Conservation (phyloP, 2,888 invertebrate species). For the Lasioglossum morio region DNA sequence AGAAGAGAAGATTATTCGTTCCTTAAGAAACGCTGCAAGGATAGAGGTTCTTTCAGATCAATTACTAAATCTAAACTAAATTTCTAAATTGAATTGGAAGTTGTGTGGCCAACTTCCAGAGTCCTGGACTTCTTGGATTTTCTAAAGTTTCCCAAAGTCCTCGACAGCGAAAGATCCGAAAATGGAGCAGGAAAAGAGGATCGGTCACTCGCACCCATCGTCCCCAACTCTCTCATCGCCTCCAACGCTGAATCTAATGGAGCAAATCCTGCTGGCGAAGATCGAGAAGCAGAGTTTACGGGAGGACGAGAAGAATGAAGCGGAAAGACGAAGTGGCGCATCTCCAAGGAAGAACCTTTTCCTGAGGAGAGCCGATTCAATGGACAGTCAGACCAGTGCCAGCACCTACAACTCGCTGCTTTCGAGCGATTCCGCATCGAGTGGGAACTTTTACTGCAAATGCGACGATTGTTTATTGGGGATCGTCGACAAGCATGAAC, state of each 20-base stretch:
- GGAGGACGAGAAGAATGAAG: conserved; percentile 38
- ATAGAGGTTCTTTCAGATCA: background rate
- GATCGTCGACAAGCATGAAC: conserved; percentile 90
- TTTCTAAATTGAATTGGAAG: background rate
- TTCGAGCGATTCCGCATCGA: conserved; percentile 88
- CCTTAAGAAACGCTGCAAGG: too few relatives aligned
- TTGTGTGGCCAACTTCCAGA: background rate
- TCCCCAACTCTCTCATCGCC: conserved; percentile 86
- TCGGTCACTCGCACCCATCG: conserved; percentile 80
- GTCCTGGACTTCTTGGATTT: too few relatives aligned
- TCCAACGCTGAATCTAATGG: conserved; percentile 87
- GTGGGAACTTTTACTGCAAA: conserved; percentile 90
- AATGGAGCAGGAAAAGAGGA: conserved; percentile 64
- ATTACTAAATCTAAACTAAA: too few relatives aligned
- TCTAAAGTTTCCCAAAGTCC: background rate
- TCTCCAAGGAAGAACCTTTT: conserved; percentile 74
- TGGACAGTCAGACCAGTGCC: conserved; percentile 88
- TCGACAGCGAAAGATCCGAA: background rate
- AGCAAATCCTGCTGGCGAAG: conserved; percentile 91
- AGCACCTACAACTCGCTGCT: conserved; percentile 88
- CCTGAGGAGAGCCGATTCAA: conserved; percentile 90
- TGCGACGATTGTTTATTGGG: conserved; percentile 94
- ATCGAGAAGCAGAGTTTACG: conserved; percentile 89
- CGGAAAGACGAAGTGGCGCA: conserved; percentile 80
- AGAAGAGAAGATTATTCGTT: background rate